phyloP scores from a whole-genome alignment of 1,140 invertebrate genomes.

The Drosophila quadrilineata region DNA sequence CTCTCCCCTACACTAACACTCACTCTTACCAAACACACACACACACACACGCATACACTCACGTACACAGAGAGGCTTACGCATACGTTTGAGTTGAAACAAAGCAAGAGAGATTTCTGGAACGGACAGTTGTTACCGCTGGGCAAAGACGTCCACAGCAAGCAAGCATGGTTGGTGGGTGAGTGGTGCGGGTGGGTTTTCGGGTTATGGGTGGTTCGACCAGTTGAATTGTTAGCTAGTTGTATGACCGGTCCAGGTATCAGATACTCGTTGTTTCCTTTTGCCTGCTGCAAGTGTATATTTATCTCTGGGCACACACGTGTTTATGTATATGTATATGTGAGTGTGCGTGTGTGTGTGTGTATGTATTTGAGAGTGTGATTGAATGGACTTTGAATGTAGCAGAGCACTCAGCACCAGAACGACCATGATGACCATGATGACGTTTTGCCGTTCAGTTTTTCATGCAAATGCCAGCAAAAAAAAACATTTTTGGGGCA shows the following conservation, averaged over 20 bases:
- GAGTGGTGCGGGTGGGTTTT: no score
- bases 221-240: conserved; percentile 2
- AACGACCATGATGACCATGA: conserved; percentile 56
- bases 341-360: not conserved
- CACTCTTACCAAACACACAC: not conserved
- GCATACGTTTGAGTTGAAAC: conserved; percentile 46
- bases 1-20: conserved; percentile 2
- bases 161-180: conserved; percentile 15
- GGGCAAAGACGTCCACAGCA: conserved; percentile 62
- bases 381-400: conserved; percentile 73
- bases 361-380: conserved; percentile 28
- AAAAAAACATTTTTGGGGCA: conserved; percentile 73
- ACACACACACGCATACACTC: conserved; percentile 13
- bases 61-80: conserved; percentile 9
- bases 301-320: not conserved
- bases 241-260: conserved; percentile 32
- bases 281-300: conserved; percentile 24
- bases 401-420: conserved; percentile 46
- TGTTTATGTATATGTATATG: not conserved
- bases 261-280: conserved; percentile 21
- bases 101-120: conserved; percentile 62
- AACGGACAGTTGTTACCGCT: conserved; percentile 72
- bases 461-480: conserved; percentile 65
- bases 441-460: conserved; percentile 46
- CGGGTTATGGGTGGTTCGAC: no score